phyloP scores from a whole-genome alignment of 2,113 vertebrate genomes.

The Syngnathus floridae region DNA sequence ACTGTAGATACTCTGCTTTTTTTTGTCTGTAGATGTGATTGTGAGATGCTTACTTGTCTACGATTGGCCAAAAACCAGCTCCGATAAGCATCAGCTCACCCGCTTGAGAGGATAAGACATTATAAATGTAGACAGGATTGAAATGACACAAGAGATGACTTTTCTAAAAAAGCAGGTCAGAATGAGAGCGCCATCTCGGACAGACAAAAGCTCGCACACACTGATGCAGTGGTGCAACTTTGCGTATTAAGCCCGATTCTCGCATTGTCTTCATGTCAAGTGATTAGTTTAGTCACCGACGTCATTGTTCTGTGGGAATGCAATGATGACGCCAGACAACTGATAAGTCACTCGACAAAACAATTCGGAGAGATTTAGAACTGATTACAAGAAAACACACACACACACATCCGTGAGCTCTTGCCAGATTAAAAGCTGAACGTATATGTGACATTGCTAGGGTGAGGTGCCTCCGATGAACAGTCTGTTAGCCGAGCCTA shows the following conservation, averaged over 20 bases:
- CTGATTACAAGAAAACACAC: slow-evolving; percentile 50
- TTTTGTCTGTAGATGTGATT: too few relatives aligned
- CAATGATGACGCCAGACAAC: slow-evolving; percentile 23
- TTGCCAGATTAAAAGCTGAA: slow-evolving; percentile 61
- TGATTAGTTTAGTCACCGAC: not conserved
- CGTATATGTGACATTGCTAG: slow-evolving; percentile 56
- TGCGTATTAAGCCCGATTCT: slow-evolving; percentile 8
- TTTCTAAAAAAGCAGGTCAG: slow-evolving; percentile 1
- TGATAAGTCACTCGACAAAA: slow-evolving; percentile 23
- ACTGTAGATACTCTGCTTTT: too few relatives aligned
- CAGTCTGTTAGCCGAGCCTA: slow-evolving; percentile 51
- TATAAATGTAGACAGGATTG: not conserved
- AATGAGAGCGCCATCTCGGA: slow-evolving; percentile 1
- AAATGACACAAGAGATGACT: not conserved
- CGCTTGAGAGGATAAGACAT: too few relatives aligned
- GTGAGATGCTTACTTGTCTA: too few relatives aligned
- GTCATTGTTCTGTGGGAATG: slow-evolving; percentile 11
- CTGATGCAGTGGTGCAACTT: not conserved
- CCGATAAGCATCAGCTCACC: too few relatives aligned
- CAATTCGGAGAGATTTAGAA: slow-evolving; percentile 39
- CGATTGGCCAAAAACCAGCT: too few relatives aligned
- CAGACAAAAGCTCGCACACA: not conserved
- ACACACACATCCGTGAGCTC: slow-evolving; percentile 25
- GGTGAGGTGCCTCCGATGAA: slow-evolving; percentile 46
- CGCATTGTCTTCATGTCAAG: not conserved